Percentiles rank a stretch among this genome's conserved stretches.
Conservation (phyloP, 1,140 invertebrate species). For the Arctopsyche grandis region DNA sequence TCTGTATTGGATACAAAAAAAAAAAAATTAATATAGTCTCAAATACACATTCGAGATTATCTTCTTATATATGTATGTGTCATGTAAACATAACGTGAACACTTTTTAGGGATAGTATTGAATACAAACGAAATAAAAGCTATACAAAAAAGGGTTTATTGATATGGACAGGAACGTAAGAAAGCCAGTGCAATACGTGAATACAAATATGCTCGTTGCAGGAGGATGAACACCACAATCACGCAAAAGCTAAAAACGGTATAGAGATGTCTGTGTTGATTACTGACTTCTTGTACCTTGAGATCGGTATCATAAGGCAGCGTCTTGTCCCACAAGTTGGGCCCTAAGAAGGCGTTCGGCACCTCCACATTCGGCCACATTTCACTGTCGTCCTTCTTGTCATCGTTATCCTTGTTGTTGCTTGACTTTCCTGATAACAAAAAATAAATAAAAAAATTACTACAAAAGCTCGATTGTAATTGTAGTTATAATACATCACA, state of each 20-base stretch:
- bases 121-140: too few species aligned
- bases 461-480: too few species aligned
- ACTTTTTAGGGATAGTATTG: too few species aligned
- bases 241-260: conserved; percentile 64
- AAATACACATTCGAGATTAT: too few species aligned
- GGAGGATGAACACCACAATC: conserved; percentile 45
- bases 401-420: conserved; percentile 74
- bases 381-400: conserved; percentile 86
- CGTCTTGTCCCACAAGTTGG: conserved; percentile 94
- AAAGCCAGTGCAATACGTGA: too few species aligned
- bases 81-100: too few species aligned
- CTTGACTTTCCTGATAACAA: conserved; percentile 71
- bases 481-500: too few species aligned
- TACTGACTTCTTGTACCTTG: conserved; percentile 85
- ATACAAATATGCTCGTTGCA: not conserved
- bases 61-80: too few species aligned
- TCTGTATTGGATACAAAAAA: too few species aligned
- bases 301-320: conserved; percentile 90
- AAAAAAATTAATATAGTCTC: too few species aligned
- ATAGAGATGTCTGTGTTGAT: conserved; percentile 60
- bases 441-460: conserved; percentile 29
- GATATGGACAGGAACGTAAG: too few species aligned
- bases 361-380: conserved; percentile 86
- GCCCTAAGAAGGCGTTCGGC: conserved; percentile 92
- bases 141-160: too few species aligned